Evolutionary conservation across 1,140 invertebrate genomes (phyloP), one percentile per base, ranked within the genome.

Genomic region (Pseudomyrmex concolor): DNA sequence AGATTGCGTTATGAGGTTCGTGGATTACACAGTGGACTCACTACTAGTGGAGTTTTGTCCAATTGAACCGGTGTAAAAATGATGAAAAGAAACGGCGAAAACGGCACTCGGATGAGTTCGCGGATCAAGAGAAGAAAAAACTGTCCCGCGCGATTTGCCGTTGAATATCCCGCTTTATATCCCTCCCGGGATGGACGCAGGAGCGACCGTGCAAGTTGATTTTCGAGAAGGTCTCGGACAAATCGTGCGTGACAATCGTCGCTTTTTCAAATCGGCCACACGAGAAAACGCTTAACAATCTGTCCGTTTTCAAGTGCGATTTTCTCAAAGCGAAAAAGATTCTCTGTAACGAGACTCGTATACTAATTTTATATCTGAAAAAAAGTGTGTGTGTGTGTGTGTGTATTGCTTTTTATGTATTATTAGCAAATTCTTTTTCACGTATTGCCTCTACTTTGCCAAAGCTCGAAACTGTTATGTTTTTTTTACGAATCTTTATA

Each of bases 241-340:
- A 70, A 78, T 57, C 43, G 76, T 57, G 64, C 76, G 76, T 78
- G 64, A 68, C 34, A 74, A 78, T 45, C 19, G 64, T 70, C 19
- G 10, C 51, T 70, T 78, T 22, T 68, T 57, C 34, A 78, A 50
- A 67, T 15, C 8, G 48, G 57, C 66, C 70, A 45, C 51, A 77
- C 17, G 13, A 15, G 13, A 48, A 68, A 5, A 57, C n/a, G 19
- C 34, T 70, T 50, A 19, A 70, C 34, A 34, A 34, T 34, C 34
- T 34, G 15, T n/a, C 22, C 63, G 19, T 59, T 68, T 34, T 70
- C 51, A 70, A n/a, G 15, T 78, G 15, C 10, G 0, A 68, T 67
- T 45, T 4, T 68, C 19, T 12, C 57, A 15, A 77, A 57, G 34
- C 34, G 13, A 68, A 34, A 34, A 34, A 34, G 5, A 48, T 48